Base-by-base conservation (phyloP, 37 sponge, comb jelly and placozoan species). In the Geodia barretti region DNA sequence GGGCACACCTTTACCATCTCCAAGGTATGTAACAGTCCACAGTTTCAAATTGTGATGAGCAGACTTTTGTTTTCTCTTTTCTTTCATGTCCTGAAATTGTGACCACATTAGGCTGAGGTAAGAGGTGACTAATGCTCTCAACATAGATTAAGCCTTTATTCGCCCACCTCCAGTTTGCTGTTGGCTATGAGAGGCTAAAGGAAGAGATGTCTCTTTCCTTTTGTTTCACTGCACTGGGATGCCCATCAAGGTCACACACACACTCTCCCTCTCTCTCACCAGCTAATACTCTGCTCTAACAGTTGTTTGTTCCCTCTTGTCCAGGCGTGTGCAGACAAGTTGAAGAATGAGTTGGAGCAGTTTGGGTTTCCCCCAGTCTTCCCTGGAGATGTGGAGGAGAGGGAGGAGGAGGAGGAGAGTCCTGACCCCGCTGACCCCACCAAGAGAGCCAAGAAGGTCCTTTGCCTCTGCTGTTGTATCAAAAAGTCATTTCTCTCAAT, bases 181-280 rank as follows among this genome's bases (percentile, higher is more conserved):
- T 95, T 20, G 95, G 99, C 35, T 99, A 99, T 79, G 83, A 99
- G 79, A 73, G 97, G 3, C 75, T 99, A 61, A 99, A 96, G 67
- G 99, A 97, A 39, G 96, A 96, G 68, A 75, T 86, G 29, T 94
- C 93, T 38, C 89, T 99, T 19, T 99, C 94, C 70, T 97, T 97
- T 31, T 86, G 72, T 95, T 92, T 58, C 99, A 99, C 84, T 99
- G 99, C 60, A 99, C 99, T 62, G 99, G 99, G 39, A 99, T 99
- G 99, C 99, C 99, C 1, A 99, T 99, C 38, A 96, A 87, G 88
- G 96, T 95, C 21, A 47, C 58, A 24, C 58, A 42, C 38, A 31
- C 30, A 17, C 54, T 14, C 54, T 47, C 54, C 14, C 54, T 47
- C 54, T 47, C 54, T 47, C 54, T 29, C 62, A 32, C 62, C 31